Evolutionary conservation across 2,888 invertebrate species (phyloP).

Genomic region (Alloplasta piceator): DNA sequence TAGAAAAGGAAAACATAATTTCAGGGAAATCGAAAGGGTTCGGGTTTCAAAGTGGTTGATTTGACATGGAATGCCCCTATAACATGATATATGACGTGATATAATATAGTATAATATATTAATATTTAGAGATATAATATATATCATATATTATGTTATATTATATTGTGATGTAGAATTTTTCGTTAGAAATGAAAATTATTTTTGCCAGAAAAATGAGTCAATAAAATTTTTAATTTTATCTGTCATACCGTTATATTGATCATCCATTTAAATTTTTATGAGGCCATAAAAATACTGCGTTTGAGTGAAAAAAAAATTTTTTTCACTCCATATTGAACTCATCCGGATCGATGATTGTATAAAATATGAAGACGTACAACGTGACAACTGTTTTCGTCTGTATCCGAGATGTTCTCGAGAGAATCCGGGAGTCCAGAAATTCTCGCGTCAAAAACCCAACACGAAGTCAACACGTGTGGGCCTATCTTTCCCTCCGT

Average conservation of each 20-base stretch:
- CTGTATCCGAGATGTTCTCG: slow-evolving; percentile 42
- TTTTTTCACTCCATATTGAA: background rate
- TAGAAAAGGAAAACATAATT: no score
- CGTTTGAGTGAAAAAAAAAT: no score
- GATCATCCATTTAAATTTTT: background rate
- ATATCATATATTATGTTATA: no score
- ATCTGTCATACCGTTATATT: background rate
- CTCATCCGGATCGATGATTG: background rate
- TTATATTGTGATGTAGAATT: no score
- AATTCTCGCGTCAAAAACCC: slow-evolving; percentile 45
- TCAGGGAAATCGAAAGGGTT: no score
- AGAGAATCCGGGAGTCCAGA: slow-evolving; percentile 62
- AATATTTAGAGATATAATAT: no score
- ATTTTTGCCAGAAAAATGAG: background rate
- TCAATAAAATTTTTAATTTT: background rate
- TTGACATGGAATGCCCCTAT: no score
- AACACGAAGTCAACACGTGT: slow-evolving; percentile 62
- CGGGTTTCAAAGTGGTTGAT: no score
- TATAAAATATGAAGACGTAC: slow-evolving; percentile 7
- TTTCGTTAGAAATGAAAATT: no score
- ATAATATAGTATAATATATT: no score
- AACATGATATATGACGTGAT: no score
- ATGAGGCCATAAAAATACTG: no score
- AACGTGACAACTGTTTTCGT: slow-evolving; percentile 66
- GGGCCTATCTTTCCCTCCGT: slow-evolving; percentile 43